phyloP scores from a whole-genome alignment of 2,113 vertebrate genomes.

The Dicentrarchus labrax region DNA sequence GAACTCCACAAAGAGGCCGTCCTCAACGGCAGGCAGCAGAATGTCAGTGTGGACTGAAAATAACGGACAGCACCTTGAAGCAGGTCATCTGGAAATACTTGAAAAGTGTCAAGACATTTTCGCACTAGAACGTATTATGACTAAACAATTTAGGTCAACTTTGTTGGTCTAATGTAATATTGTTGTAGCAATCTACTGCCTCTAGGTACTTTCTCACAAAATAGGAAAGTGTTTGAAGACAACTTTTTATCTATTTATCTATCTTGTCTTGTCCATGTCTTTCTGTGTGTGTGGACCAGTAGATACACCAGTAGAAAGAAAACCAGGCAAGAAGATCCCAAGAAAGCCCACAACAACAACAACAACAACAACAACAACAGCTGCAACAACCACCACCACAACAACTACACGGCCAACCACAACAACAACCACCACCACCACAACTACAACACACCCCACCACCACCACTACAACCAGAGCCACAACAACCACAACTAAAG shows the following conservation, averaged over 20 bases:
- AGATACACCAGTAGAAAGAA: constrained; percentile 69
- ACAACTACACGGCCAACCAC: constrained; percentile 63
- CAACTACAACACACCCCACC: constrained; percentile 61
- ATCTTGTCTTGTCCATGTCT: not conserved
- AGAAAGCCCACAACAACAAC: constrained; percentile 69
- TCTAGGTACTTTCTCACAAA: not conserved
- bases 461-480: constrained; percentile 32
- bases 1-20: no score
- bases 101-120: not conserved
- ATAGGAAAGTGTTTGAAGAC: not conserved
- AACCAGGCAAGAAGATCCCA: constrained; percentile 79
- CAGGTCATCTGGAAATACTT: not conserved
- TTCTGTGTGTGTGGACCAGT: constrained; percentile 2
- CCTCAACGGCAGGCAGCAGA: no score
- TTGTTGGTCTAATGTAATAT: not conserved
- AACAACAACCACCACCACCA: constrained; percentile 73
- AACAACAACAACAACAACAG: constrained; percentile 32
- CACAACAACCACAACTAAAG: constrained; percentile 56
- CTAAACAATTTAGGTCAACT: not conserved
- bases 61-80: no score
- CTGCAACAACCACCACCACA: constrained; percentile 22
- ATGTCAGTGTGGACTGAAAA: no score
- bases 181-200: not conserved
- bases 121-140: not conserved
- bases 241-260: not conserved